A percentile compares a stretch with the other conserved stretches of the same genome.
Evolutionary conservation across 2,888 invertebrate genomes (phyloP).

Genomic region (Galerucella nymphaeae): DNA sequence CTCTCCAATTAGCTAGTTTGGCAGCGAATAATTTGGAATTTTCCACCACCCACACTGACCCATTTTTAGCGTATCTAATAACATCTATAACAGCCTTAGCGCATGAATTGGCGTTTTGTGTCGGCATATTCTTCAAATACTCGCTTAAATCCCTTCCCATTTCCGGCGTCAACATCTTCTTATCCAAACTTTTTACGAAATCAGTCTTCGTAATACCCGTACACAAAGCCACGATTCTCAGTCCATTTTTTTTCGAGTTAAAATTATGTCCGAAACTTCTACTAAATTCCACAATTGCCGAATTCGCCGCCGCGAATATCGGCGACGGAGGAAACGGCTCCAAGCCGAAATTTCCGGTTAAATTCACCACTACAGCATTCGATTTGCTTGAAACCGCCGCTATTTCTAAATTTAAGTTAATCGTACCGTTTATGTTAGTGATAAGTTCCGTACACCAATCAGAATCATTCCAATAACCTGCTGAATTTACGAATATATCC

Average conservation of each 20-base stretch:
- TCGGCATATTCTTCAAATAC: constrained; percentile 46
- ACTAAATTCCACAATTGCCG: constrained; percentile 59
- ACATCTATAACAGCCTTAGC: constrained; percentile 58
- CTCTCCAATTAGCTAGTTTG: constrained; percentile 51
- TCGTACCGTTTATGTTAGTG: constrained; percentile 58
- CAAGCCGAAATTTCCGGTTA: constrained; percentile 67
- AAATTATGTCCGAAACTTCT: constrained; percentile 58
- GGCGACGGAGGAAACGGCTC: constrained; percentile 65
- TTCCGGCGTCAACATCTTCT: constrained; percentile 50
- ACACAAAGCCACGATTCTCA: constrained; percentile 62
- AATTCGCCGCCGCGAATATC: constrained; percentile 64
- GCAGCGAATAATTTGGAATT: constrained; percentile 54
- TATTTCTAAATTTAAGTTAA: constrained; percentile 36
- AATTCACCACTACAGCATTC: constrained; percentile 68
- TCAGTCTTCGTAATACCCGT: constrained; percentile 62
- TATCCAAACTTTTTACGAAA: constrained; percentile 54
- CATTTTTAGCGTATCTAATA: constrained; percentile 55
- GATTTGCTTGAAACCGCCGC: constrained; percentile 52
- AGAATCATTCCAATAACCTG: constrained; percentile 58
- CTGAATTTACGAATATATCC: constrained; percentile 57
- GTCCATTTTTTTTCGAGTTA: constrained; percentile 57
- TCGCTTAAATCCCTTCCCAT: constrained; percentile 49
- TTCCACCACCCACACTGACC: constrained; percentile 61
- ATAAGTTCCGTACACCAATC: constrained; percentile 60
- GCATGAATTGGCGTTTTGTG: constrained; percentile 57